Base-by-base conservation (phyloP, 2,888 invertebrate species). In the Trichacis sp. region DNA sequence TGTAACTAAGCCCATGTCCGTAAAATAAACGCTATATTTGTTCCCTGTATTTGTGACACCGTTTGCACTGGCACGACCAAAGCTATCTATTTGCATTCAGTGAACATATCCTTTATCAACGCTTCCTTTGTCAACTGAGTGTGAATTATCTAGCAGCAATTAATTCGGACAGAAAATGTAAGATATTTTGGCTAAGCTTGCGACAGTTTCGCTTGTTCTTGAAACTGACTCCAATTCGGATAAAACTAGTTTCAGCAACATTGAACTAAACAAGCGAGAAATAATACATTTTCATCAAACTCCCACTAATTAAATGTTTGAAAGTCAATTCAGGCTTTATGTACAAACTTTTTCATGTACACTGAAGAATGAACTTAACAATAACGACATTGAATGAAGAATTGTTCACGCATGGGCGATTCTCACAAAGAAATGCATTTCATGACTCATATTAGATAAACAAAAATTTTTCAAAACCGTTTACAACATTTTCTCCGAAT, bases 31-130 rank as follows among this genome's bases (percentile, higher is more conserved):
- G 3, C 14, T 40, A 40, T 15, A 12, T 12, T 40, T 40, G 54
- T 61, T 54, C 48, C 12, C 51, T 62, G 54, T 58, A 47, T 53
- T 60, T 40, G 48, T 12, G 55, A 49, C 46, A 45, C 58, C 51
- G 57, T 58, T 55, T 52, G 51, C 57, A 66, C 62, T 57, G 54
- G 57, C 50, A 57, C 56, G 60, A 48, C 61, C 57, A 19, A 24
- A 57, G 65, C 65, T 65, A 65, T 60, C 60, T 65, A 59, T 65
- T 65, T 65, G 65, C 56, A 65, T 65, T 61, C 57, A 54, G 65
- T 65, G 57, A 65, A 60, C 61, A 57, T 54, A 57, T 61, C 65
- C 65, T 65, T 65, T 65, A 65, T 65, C 61, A 53, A 42, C 42
- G 46, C 57, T 46, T 36, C 57, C 57, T 61, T 65, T 65, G 65